These are phyloP conservation scores for Apantesis nais DNA, from an alignment of 2,888 invertebrate species.

Conservation along the genomic window DNA sequence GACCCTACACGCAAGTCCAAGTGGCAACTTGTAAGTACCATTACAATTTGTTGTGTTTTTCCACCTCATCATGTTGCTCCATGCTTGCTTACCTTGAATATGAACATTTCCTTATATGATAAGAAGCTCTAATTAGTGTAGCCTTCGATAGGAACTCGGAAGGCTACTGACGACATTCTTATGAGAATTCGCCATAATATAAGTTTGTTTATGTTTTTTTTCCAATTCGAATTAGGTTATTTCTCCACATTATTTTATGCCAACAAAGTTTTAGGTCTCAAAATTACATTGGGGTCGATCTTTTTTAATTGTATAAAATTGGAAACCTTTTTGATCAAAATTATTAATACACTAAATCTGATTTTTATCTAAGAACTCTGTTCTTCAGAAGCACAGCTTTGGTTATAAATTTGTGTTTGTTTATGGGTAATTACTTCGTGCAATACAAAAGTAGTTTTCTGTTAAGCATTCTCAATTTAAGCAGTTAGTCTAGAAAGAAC, in stretches of 20 bases:
- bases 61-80: conserved; percentile 19
- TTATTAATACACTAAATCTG: neutral
- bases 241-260: neutral
- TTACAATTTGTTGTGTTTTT: conserved; percentile 23
- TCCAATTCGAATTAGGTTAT: conserved; percentile 29
- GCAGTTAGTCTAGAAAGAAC: neutral
- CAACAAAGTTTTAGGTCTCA: neutral
- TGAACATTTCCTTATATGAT: conserved; percentile 77
- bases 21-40: conserved; percentile 92
- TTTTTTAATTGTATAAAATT: neutral
- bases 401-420: neutral
- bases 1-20: conserved; percentile 93
- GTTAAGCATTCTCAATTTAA: neutral
- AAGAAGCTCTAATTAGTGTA: conserved; percentile 71
- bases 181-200: conserved; percentile 46
- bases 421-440: neutral
- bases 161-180: conserved; percentile 66
- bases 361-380: neutral
- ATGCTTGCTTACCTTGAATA: conserved; percentile 73
- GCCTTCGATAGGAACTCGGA: conserved; percentile 69
- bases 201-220: conserved; percentile 52
- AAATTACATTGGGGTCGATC: neutral
- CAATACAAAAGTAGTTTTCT: neutral
- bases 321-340: neutral
- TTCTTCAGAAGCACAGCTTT: neutral